Evolutionary conservation across 2,888 invertebrate genomes (phyloP).

Genomic region (Entomobrya multifasciata): DNA sequence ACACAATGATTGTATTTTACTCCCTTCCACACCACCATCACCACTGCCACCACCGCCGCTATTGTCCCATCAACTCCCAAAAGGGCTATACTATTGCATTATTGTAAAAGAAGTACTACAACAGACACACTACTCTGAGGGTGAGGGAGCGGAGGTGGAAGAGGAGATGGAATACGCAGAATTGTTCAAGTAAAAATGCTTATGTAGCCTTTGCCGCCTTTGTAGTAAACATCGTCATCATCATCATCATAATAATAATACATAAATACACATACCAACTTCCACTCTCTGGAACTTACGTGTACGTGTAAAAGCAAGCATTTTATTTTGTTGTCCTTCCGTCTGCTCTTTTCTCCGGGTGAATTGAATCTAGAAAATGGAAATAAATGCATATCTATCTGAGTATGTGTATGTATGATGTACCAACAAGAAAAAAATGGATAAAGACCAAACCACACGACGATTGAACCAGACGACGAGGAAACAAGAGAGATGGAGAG

Average conservation of each 20-base stretch:
- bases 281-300: neutral
- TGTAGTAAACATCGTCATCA: neutral
- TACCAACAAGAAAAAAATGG: neutral
- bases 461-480: neutral
- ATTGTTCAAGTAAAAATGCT: conserved; percentile 1
- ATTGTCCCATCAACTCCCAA: conserved; percentile 52
- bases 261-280: neutral
- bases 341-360: neutral
- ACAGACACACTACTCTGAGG: neutral
- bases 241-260: conserved; percentile 25
- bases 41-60: neutral
- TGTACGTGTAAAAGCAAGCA: conserved; percentile 39
- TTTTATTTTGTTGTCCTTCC: conserved; percentile 36
- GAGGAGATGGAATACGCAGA: neutral
- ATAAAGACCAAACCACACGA: conserved; percentile 16
- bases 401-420: no score
- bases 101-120: no score
- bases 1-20: conserved; percentile 22
- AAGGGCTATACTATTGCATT: neutral
- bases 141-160: neutral
- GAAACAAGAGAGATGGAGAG: neutral
- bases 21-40: conserved; percentile 39
- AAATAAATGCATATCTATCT: neutral
- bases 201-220: neutral
- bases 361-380: conserved; percentile 36